Conservation (phyloP, 2,797 vertebrate genomes). For the Platalea minor region DNA sequence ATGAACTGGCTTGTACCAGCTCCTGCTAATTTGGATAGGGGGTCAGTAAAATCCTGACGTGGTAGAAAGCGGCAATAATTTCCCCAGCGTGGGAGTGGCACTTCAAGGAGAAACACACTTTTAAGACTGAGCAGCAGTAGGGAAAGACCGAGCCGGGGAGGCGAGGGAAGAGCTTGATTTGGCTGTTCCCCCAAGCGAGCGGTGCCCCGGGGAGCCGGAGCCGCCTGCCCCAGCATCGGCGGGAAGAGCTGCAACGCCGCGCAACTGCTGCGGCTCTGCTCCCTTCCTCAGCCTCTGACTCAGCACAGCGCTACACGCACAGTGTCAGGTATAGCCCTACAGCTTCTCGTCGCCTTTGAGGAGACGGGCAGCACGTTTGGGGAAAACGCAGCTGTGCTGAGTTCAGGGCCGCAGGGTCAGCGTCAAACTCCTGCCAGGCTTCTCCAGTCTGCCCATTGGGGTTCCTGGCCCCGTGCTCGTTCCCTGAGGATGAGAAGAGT, state of each 20-base stretch:
- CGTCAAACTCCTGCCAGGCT: background rate
- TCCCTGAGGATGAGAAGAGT: background rate
- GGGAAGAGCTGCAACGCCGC: background rate
- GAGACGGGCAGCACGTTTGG: accelerated
- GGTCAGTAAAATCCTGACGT: background rate
- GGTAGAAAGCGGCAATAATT: background rate
- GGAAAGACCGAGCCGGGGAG: background rate
- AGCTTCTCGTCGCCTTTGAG: background rate
- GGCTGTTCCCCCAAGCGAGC: background rate
- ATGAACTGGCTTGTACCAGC: background rate
- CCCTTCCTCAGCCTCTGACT: background rate
- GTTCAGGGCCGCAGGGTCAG: accelerated
- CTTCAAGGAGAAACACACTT: background rate
- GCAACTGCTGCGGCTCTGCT: background rate
- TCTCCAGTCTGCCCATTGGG: background rate
- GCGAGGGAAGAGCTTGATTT: background rate
- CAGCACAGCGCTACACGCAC: accelerated
- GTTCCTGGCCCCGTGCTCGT: background rate
- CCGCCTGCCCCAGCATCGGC: accelerated
- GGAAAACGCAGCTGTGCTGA: background rate
- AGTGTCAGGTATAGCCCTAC: background rate
- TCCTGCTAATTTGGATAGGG: background rate
- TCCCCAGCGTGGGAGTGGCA: background rate
- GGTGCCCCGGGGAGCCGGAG: accelerated
- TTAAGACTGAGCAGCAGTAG: background rate